Evolutionary conservation across 1,140 invertebrate species (phyloP).

Genomic region (Pectinophora gossypiella): DNA sequence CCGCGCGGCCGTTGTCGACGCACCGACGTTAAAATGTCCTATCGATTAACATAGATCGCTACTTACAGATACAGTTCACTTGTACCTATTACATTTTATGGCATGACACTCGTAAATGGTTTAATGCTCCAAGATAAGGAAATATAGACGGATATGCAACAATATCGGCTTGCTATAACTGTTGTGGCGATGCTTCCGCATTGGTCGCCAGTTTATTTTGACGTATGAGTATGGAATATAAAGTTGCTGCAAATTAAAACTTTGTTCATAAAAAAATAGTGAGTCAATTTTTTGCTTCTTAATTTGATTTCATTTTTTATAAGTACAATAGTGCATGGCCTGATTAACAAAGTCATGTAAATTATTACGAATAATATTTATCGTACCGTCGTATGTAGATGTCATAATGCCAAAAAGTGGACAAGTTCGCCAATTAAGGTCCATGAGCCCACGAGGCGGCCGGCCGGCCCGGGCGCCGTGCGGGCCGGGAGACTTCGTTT

Average conservation of each 20-base stretch:
- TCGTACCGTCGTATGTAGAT: background rate
- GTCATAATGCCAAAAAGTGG: conserved; percentile 17
- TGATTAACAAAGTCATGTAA: background rate
- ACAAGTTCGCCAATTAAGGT: conserved; percentile 32
- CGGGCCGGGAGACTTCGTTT: conserved; percentile 26
- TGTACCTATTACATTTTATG: conserved; percentile 2
- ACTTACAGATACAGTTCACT: conserved; percentile 34
- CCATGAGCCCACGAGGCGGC: too few species aligned
- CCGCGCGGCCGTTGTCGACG: background rate
- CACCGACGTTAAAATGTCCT: conserved; percentile 56
- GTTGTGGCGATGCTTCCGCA: background rate
- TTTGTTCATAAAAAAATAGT: too few species aligned
- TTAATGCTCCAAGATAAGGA: background rate
- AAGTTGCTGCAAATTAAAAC: too few species aligned
- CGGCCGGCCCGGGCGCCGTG: too few species aligned
- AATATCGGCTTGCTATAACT: background rate
- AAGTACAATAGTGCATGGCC: too few species aligned
- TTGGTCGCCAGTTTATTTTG: too few species aligned
- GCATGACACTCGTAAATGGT: background rate
- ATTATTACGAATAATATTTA: background rate
- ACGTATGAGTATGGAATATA: too few species aligned
- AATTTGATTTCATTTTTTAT: too few species aligned
- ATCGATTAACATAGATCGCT: conserved; percentile 64
- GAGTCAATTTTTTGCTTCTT: too few species aligned
- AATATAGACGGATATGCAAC: background rate